phyloP scores from a whole-genome alignment of 2,797 vertebrate species.

The Orestias chungarensis region DNA sequence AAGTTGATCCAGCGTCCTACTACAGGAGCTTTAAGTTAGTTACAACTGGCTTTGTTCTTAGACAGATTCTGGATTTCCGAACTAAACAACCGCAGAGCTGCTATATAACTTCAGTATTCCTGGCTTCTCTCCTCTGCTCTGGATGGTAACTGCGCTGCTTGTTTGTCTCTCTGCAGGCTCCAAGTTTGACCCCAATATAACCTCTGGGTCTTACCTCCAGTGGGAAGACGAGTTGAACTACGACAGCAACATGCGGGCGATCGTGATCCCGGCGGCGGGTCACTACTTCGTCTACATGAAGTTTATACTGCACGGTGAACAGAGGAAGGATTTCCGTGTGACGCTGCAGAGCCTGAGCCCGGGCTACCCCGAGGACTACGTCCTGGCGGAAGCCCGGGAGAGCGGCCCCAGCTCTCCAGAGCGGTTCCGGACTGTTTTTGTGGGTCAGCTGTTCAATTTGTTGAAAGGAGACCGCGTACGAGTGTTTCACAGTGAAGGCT shows the following conservation, averaged over 20 bases:
- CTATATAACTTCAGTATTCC: too few relatives aligned
- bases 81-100: too few relatives aligned
- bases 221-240: fast-evolving
- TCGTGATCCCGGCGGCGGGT: conserved; percentile 11
- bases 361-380: fast-evolving
- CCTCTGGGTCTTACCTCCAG: not conserved
- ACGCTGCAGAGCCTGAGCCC: not conserved
- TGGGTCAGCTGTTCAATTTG: conserved; percentile 25
- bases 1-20: too few relatives aligned
- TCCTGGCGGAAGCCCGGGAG: not conserved
- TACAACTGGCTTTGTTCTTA: too few relatives aligned
- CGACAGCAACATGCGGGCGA: fast-evolving
- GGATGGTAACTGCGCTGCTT: not conserved
- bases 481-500: not conserved
- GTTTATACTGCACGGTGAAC: fast-evolving
- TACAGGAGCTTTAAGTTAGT: too few relatives aligned
- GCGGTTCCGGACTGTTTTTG: conserved; percentile 8
- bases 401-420: too few relatives aligned
- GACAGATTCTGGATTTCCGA: too few relatives aligned
- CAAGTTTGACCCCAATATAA: not conserved
- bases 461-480: conserved; percentile 4
- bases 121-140: too few relatives aligned
- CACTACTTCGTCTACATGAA: conserved; percentile 34
- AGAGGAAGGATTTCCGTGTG: fast-evolving
- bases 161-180: not conserved